phyloP scores from a whole-genome alignment of 2,888 invertebrate species.

The Drosophila rubida region DNA sequence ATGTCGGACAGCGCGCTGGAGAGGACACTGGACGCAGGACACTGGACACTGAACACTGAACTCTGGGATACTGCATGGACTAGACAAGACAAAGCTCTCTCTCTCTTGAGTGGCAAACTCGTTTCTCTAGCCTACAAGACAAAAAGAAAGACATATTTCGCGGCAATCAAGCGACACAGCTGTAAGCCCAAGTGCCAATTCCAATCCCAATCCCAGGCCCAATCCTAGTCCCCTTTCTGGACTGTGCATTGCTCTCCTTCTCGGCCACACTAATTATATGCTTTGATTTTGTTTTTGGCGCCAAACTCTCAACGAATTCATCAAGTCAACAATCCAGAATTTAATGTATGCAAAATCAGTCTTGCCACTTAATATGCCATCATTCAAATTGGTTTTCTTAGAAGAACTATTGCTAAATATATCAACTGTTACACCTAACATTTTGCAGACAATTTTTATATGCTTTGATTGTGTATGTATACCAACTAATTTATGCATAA shows the following conservation, averaged over 20 bases:
- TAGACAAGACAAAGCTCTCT: neutral
- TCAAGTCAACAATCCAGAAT: too few species aligned
- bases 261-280: constrained; percentile 49
- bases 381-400: neutral
- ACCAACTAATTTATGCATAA: too few species aligned
- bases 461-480: too few species aligned
- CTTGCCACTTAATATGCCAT: neutral
- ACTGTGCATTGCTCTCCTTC: neutral
- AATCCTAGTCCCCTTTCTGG: neutral
- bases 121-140: constrained; percentile 25
- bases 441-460: too few species aligned
- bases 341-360: neutral
- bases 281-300: constrained; percentile 57
- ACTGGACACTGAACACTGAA: neutral
- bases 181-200: constrained; percentile 33
- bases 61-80: constrained; percentile 1
- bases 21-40: constrained; percentile 2
- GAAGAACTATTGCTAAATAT: too few species aligned
- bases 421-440: too few species aligned
- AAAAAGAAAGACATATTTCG: constrained; percentile 69
- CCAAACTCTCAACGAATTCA: constrained; percentile 26
- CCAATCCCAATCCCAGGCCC: neutral
- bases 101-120: constrained; percentile 28
- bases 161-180: constrained; percentile 69
- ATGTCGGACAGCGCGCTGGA: constrained; percentile 61